These are phyloP conservation scores for Celastrina argiolus DNA, from an alignment of 2,888 invertebrate species.

Conservation along the genomic window DNA sequence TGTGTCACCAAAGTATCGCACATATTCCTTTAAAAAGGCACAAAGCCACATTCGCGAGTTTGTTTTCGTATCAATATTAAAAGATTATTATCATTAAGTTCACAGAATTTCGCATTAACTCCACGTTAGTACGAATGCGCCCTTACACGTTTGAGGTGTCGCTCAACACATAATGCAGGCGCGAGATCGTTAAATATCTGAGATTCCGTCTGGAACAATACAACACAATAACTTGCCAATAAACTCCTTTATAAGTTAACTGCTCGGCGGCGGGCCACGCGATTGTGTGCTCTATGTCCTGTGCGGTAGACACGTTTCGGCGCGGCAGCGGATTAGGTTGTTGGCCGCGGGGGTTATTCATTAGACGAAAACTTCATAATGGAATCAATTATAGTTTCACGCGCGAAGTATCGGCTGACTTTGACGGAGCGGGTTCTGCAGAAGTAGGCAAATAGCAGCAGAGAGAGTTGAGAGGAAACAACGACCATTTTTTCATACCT, in stretches of 20 bases:
- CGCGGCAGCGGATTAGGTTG: background rate
- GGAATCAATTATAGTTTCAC: slow-evolving; percentile 18
- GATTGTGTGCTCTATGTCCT: background rate
- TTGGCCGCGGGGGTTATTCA: slow-evolving; percentile 16
- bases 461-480: background rate
- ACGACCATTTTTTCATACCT: too few species aligned
- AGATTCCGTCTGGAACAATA: slow-evolving; percentile 4
- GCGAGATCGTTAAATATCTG: background rate
- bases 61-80: too few species aligned
- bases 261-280: too few species aligned
- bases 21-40: too few species aligned
- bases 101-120: too few species aligned
- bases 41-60: too few species aligned
- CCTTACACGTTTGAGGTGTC: background rate
- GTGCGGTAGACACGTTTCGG: background rate
- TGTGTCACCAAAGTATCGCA: too few species aligned
- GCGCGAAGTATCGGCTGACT: slow-evolving; percentile 3
- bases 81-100: too few species aligned
- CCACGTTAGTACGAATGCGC: too few species aligned
- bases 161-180: background rate
- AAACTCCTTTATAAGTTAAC: slow-evolving; percentile 19
- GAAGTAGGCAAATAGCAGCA: background rate
- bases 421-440: background rate
- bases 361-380: slow-evolving; percentile 17
- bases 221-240: slow-evolving; percentile 10